Conservation (phyloP, 2,888 invertebrate species). For the Gerosis bhagava region DNA sequence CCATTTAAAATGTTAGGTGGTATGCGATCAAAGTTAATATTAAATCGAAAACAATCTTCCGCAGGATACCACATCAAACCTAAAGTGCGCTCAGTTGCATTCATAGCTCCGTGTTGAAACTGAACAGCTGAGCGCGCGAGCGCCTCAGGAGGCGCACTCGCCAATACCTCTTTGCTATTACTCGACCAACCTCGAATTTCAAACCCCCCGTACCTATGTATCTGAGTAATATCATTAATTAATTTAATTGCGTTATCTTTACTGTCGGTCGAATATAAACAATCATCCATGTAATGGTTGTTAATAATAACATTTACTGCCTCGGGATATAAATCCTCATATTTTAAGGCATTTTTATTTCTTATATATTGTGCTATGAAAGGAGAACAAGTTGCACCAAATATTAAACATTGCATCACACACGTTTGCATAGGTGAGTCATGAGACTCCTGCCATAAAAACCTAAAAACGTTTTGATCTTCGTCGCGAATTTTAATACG, state of each 20-base stretch:
- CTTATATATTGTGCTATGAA: slow-evolving; percentile 36
- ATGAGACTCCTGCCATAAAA: too few relatives aligned
- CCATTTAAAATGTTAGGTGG: slow-evolving; percentile 18
- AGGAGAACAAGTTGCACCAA: slow-evolving; percentile 32
- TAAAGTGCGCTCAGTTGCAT: slow-evolving; percentile 27
- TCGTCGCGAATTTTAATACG: slow-evolving; percentile 25
- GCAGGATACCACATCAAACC: slow-evolving; percentile 31
- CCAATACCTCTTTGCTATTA: too few relatives aligned
- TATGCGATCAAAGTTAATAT: slow-evolving; percentile 19
- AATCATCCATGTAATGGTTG: too few relatives aligned
- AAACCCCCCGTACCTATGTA: too few relatives aligned
- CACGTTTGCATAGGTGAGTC: not conserved
- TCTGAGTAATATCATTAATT: slow-evolving; percentile 11
- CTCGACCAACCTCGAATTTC: too few relatives aligned
- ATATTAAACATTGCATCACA: slow-evolving; percentile 28
- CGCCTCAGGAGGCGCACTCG: too few relatives aligned
- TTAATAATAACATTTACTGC: too few relatives aligned
- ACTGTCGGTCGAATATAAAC: too few relatives aligned
- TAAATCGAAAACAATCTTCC: slow-evolving; percentile 28
- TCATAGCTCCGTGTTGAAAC: slow-evolving; percentile 24
- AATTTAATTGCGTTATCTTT: slow-evolving; percentile 25
- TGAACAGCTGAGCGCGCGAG: slow-evolving; percentile 21
- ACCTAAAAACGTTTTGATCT: slow-evolving; percentile 6
- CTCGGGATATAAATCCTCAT: too few relatives aligned
- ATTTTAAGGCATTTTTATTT: slow-evolving; percentile 32